Evolutionary conservation across 2,888 invertebrate species (phyloP), one percentile per base, ranked within the genome.

Genomic region (Achlya flavicornis): DNA sequence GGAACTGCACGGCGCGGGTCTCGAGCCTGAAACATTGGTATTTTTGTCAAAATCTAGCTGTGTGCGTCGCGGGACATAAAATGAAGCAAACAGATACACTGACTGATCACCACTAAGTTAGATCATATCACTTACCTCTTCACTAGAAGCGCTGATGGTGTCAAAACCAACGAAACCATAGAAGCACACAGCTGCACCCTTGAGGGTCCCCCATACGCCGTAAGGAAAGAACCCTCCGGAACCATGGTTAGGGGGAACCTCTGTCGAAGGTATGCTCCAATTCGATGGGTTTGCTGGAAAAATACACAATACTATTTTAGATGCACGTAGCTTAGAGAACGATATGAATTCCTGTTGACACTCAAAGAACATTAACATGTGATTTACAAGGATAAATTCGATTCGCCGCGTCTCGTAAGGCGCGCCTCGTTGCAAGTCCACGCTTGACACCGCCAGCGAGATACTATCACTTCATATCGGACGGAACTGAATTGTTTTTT

Each of bases 151-250:
- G 12, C 96, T 97, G 46, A 97, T 97, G 68, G 96, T 95, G 83
- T 99, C 99, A 84, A 99, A 99, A 0, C 99, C 99, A 7, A 98
- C 97, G 84, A 98, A 99, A 3, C 97, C 98, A 84, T 97, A 98
- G 88, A 97, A 97, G 80, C 97, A 97, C 63, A 96, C 96, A 0
- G 97, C 97, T 0, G 97, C 95, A 0, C 98, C 98, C 14, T 95
- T 94, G 85, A 98, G 94, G 1, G 96, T 95, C 0, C 98, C 99
- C 61, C 95, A 94, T 67, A 97, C 92, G 0, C 98, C 98, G 85
- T 96, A 98, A 0, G 99, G 98, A 80, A 97, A 95, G 89, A 98
- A 99, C 0, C 99, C 99, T 0, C 99, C 99, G 0, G 80, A 81
- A 0, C 98, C 98, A 11, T 80, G 81, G 0, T 87, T 90, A 0